Evolutionary conservation across 1,140 invertebrate genomes (phyloP), one percentile per base, ranked within the genome.

Genomic region (Arctopsyche grandis): DNA sequence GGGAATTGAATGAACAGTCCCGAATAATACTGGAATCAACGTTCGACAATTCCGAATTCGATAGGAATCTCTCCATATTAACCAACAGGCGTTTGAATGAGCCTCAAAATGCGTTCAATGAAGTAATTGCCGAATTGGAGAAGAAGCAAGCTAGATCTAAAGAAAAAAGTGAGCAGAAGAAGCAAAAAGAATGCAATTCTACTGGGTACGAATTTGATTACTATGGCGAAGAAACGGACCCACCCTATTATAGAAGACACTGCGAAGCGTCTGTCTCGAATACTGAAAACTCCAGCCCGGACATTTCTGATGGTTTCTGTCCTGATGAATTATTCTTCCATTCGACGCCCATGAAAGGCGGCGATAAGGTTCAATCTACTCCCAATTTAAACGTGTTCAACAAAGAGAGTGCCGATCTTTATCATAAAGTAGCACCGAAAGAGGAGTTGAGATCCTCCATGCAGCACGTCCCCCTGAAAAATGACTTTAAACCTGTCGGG

Each of bases 331-430:
- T 78, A 52, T 82, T 82, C 86, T 9, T 86, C 86, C 77, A 90
- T 83, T 82, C 89, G 83, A 80, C 85, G 81, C 75, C 86, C 79
- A 79, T 83, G 24, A 86, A 88, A 14, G 84, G 86, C 0, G 86
- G 88, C 70, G 89, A 86, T 46, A 84, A 89, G 52, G 90, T 91
- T 0, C 88, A 89, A 29, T 92, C 91, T 75, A 93, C 92, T 14
- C 92, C 92, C 0, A 92, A 93, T 85, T 83, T 93, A 16, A 89
- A 90, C 52, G 87, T 88, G 5, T 87, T 86, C 63, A 87, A 87
- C 58, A 16, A 80, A 29, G 74, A 83, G 26, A 69, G 38, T 7
- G 83, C 83, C 38, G 84, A 86, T n/a, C 69, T 84, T 9, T 83
- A 85, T 71, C 83, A 80, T 0, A 79, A 52, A 9, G 44, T 79